Evolutionary conservation across 2,797 vertebrate species (phyloP).

Genomic region (Jordanella pulchra): DNA sequence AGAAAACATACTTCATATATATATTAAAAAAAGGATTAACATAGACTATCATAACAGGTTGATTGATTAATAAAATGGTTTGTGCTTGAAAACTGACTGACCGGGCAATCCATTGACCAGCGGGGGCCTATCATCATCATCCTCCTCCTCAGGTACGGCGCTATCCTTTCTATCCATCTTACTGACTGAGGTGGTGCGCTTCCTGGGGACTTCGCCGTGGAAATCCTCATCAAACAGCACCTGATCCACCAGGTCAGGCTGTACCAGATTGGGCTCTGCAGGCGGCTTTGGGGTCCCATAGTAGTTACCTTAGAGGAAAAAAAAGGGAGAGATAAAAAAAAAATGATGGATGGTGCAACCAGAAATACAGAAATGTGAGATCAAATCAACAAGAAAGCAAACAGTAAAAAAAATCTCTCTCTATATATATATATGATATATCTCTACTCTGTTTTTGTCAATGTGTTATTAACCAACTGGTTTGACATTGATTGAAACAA

Average conservation of each 20-base stretch:
- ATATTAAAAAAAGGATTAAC: too few species aligned
- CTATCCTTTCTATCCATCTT: slow-evolving; percentile 98
- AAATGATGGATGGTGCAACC: background rate
- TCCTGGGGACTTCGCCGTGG: slow-evolving; percentile 89
- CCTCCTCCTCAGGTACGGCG: slow-evolving; percentile 92
- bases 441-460: background rate
- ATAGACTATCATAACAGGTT: slow-evolving; percentile 18
- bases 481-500: too few species aligned
- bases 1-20: too few species aligned
- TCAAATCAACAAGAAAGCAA: background rate
- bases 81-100: slow-evolving; percentile 65
- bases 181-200: slow-evolving; percentile 96
- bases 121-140: slow-evolving; percentile 89
- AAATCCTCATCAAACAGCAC: slow-evolving; percentile 97
- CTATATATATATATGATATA: background rate
- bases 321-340: background rate
- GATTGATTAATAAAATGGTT: slow-evolving; percentile 20
- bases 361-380: background rate
- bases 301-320: slow-evolving; percentile 86
- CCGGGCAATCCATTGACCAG: slow-evolving; percentile 85
- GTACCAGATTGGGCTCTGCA: slow-evolving; percentile 93
- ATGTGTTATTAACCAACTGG: too few species aligned
- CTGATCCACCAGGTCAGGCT: slow-evolving; percentile 96
- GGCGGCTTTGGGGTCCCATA: slow-evolving; percentile 98
- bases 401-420: background rate